These are phyloP conservation scores for Corythoichthys haematopterus DNA, from an alignment of 2,113 vertebrate genomes.

Conservation along the genomic window DNA sequence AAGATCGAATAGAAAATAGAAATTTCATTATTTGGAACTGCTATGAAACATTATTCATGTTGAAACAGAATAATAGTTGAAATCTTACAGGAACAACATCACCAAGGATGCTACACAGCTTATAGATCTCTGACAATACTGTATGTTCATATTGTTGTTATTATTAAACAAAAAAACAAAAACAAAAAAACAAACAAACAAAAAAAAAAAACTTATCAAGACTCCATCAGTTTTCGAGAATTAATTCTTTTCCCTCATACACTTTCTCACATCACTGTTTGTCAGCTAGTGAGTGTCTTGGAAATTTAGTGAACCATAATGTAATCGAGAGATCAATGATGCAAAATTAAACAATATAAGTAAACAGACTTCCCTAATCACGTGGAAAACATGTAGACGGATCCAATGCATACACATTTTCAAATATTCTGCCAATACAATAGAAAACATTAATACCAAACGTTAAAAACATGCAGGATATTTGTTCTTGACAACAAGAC, in stretches of 20 bases:
- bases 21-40: not conserved
- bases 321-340: slow-evolving; percentile 11
- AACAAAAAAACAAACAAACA: too few relatives aligned
- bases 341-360: not conserved
- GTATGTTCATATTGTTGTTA: not conserved
- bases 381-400: not conserved
- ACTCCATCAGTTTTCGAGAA: not conserved
- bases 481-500: slow-evolving; percentile 13
- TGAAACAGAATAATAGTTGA: not conserved
- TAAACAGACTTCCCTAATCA: not conserved
- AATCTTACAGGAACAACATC: not conserved
- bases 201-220: not conserved
- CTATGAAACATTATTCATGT: not conserved
- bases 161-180: not conserved
- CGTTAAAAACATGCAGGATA: slow-evolving; percentile 30
- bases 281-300: slow-evolving; percentile 9
- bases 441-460: not conserved
- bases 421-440: not conserved
- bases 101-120: not conserved
- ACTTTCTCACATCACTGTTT: slow-evolving; percentile 10
- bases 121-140: not conserved
- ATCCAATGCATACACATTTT: not conserved
- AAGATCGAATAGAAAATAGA: too few relatives aligned
- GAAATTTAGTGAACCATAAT: not conserved
- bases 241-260: not conserved